phyloP scores from a whole-genome alignment of 2,797 vertebrate species.

The Periophthalmus magnuspinnatus region DNA sequence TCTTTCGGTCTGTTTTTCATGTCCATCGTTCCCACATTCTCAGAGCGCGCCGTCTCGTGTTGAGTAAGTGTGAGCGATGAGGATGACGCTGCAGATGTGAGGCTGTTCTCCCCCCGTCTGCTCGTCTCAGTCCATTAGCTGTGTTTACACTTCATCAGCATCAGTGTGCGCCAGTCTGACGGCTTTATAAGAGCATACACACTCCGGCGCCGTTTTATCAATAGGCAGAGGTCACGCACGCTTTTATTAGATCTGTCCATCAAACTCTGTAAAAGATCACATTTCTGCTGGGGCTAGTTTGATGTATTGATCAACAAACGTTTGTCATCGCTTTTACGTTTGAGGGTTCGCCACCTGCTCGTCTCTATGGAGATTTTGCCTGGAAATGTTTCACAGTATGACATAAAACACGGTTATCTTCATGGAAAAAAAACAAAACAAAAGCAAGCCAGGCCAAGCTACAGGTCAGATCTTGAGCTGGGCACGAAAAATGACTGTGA shows the following conservation, averaged over 20 bases:
- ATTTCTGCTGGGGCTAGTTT: neutral
- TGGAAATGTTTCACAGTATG: too few species aligned
- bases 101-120: conserved; percentile 15
- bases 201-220: conserved; percentile 20
- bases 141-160: conserved; percentile 19
- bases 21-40: conserved; percentile 10
- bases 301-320: neutral
- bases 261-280: neutral
- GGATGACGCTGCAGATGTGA: conserved; percentile 44
- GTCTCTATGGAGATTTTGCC: neutral
- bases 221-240: neutral
- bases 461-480: too few species aligned
- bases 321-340: too few species aligned
- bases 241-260: conserved; percentile 3
- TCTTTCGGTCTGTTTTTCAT: conserved; percentile 23
- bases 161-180: conserved; percentile 16
- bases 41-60: conserved; percentile 26
- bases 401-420: too few species aligned
- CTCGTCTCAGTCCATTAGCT: conserved; percentile 39
- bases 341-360: neutral
- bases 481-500: too few species aligned
- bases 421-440: too few species aligned
- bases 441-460: too few species aligned
- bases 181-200: conserved; percentile 15
- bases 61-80: conserved; percentile 36